These are phyloP conservation scores for Cataglyphis altisquamis DNA, from an alignment of 2,888 invertebrate genomes.

Conservation along the genomic window DNA sequence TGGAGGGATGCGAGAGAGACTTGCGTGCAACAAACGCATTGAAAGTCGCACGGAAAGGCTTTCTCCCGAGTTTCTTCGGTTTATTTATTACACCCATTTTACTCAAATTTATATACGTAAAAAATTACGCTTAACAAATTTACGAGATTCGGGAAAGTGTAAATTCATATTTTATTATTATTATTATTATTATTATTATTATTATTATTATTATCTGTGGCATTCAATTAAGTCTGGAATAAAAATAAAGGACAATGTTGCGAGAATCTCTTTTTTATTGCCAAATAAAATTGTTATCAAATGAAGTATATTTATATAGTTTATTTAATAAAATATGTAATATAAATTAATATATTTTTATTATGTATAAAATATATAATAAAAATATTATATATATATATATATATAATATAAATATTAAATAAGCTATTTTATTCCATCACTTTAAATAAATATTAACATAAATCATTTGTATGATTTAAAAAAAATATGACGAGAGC, in stretches of 20 bases:
- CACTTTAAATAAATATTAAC: slow-evolving; percentile 16
- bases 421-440: neutral
- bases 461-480: slow-evolving; percentile 6
- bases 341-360: too few relatives aligned
- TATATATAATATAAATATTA: neutral
- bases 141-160: neutral
- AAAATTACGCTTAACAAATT: neutral
- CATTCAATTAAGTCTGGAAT: neutral
- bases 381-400: too few relatives aligned
- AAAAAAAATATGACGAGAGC: neutral
- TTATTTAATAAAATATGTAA: too few relatives aligned
- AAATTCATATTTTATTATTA: neutral
- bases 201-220: neutral
- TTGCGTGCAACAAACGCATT: slow-evolving; percentile 28
- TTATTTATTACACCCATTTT: slow-evolving; percentile 1
- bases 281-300: neutral
- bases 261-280: neutral
- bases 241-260: neutral
- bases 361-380: too few relatives aligned
- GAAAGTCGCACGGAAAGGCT: slow-evolving; percentile 41
- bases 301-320: neutral
- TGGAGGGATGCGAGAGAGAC: slow-evolving; percentile 24
- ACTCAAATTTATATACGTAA: neutral
- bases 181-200: neutral
- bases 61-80: slow-evolving; percentile 6